These are phyloP conservation scores for Nasalis larvatus DNA, from an alignment of 2,113 vertebrate genomes.

Conservation along the genomic window DNA sequence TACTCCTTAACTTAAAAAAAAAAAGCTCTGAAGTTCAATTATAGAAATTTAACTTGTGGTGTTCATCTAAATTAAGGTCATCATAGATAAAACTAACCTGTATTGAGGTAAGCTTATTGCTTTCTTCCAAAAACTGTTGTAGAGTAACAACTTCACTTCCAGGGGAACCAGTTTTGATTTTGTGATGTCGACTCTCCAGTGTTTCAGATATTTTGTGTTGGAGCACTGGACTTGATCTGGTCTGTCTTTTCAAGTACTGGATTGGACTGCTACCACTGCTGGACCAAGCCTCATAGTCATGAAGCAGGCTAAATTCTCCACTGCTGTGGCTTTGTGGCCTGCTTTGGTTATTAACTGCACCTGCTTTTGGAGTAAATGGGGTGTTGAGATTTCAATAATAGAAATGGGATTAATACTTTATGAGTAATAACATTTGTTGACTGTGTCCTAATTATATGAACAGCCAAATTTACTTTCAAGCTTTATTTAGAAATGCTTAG, in stretches of 20 bases:
- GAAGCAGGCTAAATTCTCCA: slow-evolving; percentile 93
- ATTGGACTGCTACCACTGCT: slow-evolving; percentile 95
- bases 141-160: slow-evolving; percentile 92
- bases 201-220: slow-evolving; percentile 82
- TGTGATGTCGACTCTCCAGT: slow-evolving; percentile 81
- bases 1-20: neutral
- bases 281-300: slow-evolving; percentile 95
- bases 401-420: neutral
- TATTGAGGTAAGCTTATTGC: slow-evolving; percentile 87
- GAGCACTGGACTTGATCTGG: slow-evolving; percentile 90
- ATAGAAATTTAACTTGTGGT: slow-evolving; percentile 6
- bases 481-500: slow-evolving; percentile 52
- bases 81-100: slow-evolving; percentile 78
- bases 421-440: neutral
- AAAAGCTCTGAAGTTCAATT: neutral
- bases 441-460: neutral
- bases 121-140: slow-evolving; percentile 97
- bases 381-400: slow-evolving; percentile 32
- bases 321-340: slow-evolving; percentile 97
- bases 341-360: slow-evolving; percentile 90
- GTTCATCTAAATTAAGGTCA: slow-evolving; percentile 17
- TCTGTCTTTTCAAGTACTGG: slow-evolving; percentile 90
- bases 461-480: slow-evolving; percentile 18
- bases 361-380: slow-evolving; percentile 83
- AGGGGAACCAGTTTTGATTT: slow-evolving; percentile 85